Conservation (phyloP, 2,113 vertebrate species). For the pig (Sus scrofa) region DNA sequence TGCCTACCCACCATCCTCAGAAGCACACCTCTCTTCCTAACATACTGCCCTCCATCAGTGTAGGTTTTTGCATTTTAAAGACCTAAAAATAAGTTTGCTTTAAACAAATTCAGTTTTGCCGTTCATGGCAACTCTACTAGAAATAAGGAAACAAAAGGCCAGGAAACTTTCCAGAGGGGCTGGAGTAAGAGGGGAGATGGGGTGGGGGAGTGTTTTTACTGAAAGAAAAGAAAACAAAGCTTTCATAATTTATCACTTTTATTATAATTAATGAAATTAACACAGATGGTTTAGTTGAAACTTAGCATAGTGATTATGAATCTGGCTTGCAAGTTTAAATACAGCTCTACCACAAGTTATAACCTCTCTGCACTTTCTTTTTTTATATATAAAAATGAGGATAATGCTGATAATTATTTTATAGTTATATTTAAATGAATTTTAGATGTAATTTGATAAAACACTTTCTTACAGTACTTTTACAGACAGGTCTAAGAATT, state of each 20-base stretch:
- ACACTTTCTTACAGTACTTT: background rate
- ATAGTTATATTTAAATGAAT: background rate
- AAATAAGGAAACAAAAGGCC: background rate
- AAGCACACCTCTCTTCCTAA: background rate
- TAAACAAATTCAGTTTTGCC: background rate
- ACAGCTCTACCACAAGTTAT: background rate
- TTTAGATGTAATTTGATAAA: background rate
- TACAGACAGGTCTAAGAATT: background rate
- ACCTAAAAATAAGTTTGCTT: background rate
- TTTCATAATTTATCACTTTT: background rate
- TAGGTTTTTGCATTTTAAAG: background rate
- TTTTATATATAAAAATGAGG: background rate
- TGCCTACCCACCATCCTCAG: background rate
- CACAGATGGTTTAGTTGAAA: background rate
- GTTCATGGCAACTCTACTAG: background rate
- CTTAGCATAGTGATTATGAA: background rate
- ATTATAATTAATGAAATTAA: background rate
- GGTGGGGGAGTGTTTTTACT: background rate
- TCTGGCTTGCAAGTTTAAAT: background rate
- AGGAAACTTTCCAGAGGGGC: background rate
- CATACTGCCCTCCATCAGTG: background rate
- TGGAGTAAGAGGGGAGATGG: background rate
- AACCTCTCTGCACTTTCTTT: background rate
- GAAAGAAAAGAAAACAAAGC: background rate
- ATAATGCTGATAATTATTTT: background rate